A percentile compares a stretch with the other conserved stretches of the same genome.
Conservation (phyloP, 2,113 vertebrate genomes). For the Epinephelus cyanopodus region DNA sequence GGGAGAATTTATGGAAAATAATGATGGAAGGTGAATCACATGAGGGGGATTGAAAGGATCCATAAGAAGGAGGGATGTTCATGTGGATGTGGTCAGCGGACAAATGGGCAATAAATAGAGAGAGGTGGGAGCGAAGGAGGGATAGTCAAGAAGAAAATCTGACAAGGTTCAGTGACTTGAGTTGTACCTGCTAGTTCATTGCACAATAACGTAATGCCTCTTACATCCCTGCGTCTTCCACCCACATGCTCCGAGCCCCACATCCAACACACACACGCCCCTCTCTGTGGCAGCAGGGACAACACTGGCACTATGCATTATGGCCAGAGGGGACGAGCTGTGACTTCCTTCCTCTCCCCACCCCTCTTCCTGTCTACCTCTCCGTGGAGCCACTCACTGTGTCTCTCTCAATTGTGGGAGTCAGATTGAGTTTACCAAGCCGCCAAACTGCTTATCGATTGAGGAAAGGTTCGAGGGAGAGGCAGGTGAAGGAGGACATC, state of each 20-base stretch:
- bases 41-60: neutral
- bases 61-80: neutral
- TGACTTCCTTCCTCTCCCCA: slow-evolving; percentile 55
- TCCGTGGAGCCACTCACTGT: slow-evolving; percentile 14
- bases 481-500: neutral
- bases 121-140: neutral
- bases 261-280: neutral
- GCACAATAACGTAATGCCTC: neutral
- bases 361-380: slow-evolving; percentile 35
- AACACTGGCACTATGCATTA: slow-evolving; percentile 22
- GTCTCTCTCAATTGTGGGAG: slow-evolving; percentile 13
- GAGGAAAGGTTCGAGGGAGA: slow-evolving; percentile 2
- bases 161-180: neutral
- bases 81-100: neutral
- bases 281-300: slow-evolving; percentile 8
- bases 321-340: slow-evolving; percentile 16
- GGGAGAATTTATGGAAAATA: slow-evolving; percentile 1
- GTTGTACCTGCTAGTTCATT: neutral
- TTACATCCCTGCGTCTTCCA: neutral
- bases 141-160: slow-evolving; percentile 1
- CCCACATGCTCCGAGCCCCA: neutral
- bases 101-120: slow-evolving; percentile 9
- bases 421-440: slow-evolving; percentile 41
- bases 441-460: slow-evolving; percentile 51
- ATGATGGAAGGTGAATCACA: neutral